Evolutionary conservation across 2,888 invertebrate genomes (phyloP).

Genomic region (Aleiodes leptofemur): DNA sequence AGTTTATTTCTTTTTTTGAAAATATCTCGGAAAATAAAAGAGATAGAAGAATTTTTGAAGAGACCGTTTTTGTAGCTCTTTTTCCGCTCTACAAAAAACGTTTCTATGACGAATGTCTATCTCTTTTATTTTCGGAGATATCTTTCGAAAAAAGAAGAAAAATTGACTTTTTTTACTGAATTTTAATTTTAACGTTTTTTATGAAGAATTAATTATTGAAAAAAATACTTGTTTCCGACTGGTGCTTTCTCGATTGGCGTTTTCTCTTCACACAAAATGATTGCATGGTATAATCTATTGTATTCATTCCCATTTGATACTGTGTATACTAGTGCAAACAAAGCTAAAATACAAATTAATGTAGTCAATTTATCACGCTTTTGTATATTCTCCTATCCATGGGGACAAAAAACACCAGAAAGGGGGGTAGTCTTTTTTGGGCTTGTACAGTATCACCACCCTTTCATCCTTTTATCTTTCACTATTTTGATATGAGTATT

Average conservation of each 20-base stretch:
- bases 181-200: too few relatives aligned
- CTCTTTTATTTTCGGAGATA: too few relatives aligned
- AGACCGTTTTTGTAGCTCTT: too few relatives aligned
- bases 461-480: slow-evolving; percentile 39
- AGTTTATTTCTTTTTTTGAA: too few relatives aligned
- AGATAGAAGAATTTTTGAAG: too few relatives aligned
- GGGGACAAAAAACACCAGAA: slow-evolving; percentile 60
- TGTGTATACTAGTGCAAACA: slow-evolving; percentile 75
- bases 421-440: slow-evolving; percentile 49
- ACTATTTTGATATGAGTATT: slow-evolving; percentile 35
- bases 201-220: too few relatives aligned
- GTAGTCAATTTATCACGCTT: slow-evolving; percentile 75
- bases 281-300: slow-evolving; percentile 74
- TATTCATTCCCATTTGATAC: slow-evolving; percentile 75
- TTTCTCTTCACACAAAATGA: slow-evolving; percentile 65
- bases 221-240: too few relatives aligned
- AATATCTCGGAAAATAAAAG: too few relatives aligned
- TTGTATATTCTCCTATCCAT: slow-evolving; percentile 63
- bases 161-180: too few relatives aligned
- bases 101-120: too few relatives aligned
- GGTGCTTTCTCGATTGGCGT: background rate
- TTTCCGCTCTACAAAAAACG: too few relatives aligned
- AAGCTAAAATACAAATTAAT: slow-evolving; percentile 75
- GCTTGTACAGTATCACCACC: slow-evolving; percentile 42
- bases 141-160: too few relatives aligned